Evolutionary conservation across 2,113 vertebrate species (phyloP).

Genomic region (Limanda limanda): DNA sequence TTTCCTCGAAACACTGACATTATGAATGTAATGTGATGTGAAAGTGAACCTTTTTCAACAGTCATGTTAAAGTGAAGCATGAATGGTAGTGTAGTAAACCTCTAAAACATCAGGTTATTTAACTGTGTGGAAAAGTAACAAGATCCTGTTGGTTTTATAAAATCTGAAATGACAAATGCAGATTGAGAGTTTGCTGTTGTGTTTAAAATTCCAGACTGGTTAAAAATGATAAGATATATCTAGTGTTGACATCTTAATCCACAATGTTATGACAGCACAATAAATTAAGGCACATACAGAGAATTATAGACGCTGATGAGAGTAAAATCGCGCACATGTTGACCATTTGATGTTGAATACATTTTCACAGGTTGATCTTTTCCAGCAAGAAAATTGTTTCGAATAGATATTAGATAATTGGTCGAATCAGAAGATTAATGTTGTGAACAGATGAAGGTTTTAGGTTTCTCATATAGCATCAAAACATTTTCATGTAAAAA

Average conservation of each 20-base stretch:
- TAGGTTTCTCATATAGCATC: background rate
- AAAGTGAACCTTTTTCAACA: background rate
- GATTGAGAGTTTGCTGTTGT: no score
- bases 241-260: no score
- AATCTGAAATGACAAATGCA: no score
- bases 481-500: background rate
- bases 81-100: background rate
- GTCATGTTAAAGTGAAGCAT: background rate
- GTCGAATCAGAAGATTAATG: background rate
- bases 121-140: no score
- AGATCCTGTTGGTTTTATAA: no score
- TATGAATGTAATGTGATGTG: background rate
- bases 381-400: background rate
- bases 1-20: background rate
- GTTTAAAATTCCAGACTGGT: no score
- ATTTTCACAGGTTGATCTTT: background rate
- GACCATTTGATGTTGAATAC: background rate
- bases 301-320: background rate
- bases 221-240: no score
- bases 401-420: background rate
- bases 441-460: background rate
- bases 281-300: no score
- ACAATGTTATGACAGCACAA: no score
- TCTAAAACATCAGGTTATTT: no score
- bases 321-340: background rate